These are phyloP conservation scores for Cephus cinctus DNA, from an alignment of 1,140 invertebrate genomes.

Conservation along the genomic window DNA sequence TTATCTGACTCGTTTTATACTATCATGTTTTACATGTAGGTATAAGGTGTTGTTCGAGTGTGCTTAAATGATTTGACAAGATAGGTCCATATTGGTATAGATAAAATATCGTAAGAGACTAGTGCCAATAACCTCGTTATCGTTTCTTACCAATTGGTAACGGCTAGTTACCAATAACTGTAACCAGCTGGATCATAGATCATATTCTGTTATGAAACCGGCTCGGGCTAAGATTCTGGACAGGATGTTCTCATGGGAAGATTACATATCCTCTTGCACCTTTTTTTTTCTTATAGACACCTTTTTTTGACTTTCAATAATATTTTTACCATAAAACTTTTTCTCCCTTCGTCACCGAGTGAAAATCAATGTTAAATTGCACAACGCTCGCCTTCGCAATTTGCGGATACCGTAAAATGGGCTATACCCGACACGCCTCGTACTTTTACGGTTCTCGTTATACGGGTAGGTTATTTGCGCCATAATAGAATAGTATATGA, in stretches of 20 bases:
- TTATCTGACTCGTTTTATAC: too few species aligned
- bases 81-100: too few species aligned
- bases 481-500: too few species aligned
- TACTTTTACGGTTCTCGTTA: too few species aligned
- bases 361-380: slow-evolving; percentile 40
- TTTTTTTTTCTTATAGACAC: slow-evolving; percentile 22
- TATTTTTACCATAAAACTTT: background rate
- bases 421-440: too few species aligned
- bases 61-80: too few species aligned
- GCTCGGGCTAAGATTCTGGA: slow-evolving; percentile 28
- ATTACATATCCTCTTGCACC: slow-evolving; percentile 25
- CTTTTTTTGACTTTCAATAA: background rate
- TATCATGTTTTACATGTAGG: too few species aligned
- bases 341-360: slow-evolving; percentile 12
- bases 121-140: slow-evolving; percentile 39
- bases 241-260: slow-evolving; percentile 42
- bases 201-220: slow-evolving; percentile 30
- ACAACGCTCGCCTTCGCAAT: slow-evolving; percentile 21
- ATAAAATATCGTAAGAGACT: too few species aligned
- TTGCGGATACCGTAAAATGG: slow-evolving; percentile 37
- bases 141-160: slow-evolving; percentile 43
- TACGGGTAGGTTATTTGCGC: too few species aligned
- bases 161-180: slow-evolving; percentile 41
- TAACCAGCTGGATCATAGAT: slow-evolving; percentile 47
- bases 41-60: too few species aligned